Conservation (phyloP, 2,113 vertebrate genomes). For the Cervus canadensis region DNA sequence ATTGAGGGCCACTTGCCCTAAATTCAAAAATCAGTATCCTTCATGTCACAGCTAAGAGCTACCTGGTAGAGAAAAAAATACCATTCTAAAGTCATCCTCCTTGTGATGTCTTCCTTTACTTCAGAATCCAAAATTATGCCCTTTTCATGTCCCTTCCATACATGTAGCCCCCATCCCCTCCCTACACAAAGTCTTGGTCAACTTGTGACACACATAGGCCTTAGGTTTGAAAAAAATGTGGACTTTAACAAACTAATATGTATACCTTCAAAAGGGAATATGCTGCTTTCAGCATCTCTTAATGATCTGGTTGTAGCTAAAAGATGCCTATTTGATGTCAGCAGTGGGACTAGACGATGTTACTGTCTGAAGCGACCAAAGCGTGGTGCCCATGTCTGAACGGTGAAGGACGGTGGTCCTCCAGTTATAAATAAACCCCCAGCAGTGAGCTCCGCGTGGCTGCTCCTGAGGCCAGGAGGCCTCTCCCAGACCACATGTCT, state of each 20-base stretch:
- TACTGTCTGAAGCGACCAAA: accelerated
- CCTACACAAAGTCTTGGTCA: not conserved
- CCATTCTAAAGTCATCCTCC: not conserved
- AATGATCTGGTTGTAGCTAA: not conserved
- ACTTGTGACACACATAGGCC: not conserved
- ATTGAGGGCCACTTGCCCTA: not conserved
- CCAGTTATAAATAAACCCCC: not conserved
- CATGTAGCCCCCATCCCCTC: not conserved
- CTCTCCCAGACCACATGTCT: accelerated
- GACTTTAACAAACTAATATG: not conserved
- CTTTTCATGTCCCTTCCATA: not conserved
- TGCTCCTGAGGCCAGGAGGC: not conserved
- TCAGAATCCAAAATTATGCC: not conserved
- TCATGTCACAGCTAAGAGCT: not conserved
- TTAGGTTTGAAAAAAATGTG: not conserved
- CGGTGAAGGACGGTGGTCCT: accelerated
- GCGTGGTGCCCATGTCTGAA: not conserved
- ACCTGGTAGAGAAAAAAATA: not conserved
- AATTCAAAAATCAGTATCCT: not conserved
- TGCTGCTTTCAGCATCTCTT: not conserved
- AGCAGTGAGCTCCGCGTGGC: accelerated
- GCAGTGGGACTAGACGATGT: not conserved
- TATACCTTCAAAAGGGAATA: not conserved
- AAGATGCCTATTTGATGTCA: not conserved
- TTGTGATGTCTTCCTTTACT: not conserved